Evolutionary conservation across 2,888 invertebrate species (phyloP), one percentile per base, ranked within the genome.

Genomic region (Achlya flavicornis): DNA sequence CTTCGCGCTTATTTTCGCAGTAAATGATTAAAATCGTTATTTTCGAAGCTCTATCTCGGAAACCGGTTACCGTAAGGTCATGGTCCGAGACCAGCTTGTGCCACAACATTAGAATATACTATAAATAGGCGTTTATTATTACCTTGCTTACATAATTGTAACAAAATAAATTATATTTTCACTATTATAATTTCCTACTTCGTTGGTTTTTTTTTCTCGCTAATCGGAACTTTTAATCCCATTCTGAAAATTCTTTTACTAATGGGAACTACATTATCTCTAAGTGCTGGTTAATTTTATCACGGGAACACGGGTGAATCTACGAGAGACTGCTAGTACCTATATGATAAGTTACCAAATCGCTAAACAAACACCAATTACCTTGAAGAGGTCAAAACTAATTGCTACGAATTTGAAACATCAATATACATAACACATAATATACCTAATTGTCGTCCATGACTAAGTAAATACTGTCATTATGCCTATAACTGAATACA

Each of bases 401-500:
- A 53, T 53, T 53, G 53, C 7, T 53, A 19, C 53, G 10, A 10
- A 53, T 19, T 53, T 19, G 53, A 53, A 19, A 53, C 53, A 53
- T 53, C 53, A 53, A n/a, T 53, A 16, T 3, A 53, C 53, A 19
- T 19, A 12, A 41, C 10, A 53, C 53, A 19, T 19, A 12, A 41
- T 4, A 12, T 12, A 41, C 41, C 7, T 41, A 53, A 53, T 53
- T 53, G 53, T 53, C 19, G 53, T 19, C 53, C 53, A 53, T 53
- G 19, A 53, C 16, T 19, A 53, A 53, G 53, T 53, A 53, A 53
- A 38, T 41, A 60, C 60, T 60, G 43, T 60, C 38, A 60, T 60
- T 60, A 60, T 60, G 41, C 19, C 41, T 53, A 19, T 19, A 53
- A 53, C 19, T 19, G 16, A 60, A 60, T 41, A 60, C 10, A 35